Conservation (phyloP, 1,140 invertebrate genomes). For the Anastatus disparis region DNA sequence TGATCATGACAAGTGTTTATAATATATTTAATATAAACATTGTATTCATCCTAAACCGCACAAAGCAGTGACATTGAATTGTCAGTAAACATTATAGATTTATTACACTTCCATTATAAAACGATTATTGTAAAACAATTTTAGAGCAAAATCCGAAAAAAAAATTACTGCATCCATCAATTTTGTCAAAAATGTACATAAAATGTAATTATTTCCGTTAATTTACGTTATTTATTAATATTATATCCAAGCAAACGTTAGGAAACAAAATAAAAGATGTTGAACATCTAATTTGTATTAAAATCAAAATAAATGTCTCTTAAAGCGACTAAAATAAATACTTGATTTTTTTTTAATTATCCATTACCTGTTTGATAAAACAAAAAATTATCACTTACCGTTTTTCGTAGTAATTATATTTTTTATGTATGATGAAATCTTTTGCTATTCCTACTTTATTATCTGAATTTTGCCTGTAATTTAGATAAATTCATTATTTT, state of each 20-base stretch:
- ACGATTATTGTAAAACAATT: not conserved
- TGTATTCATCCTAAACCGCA: not conserved
- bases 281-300: constrained; percentile 15
- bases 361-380: too few relatives aligned
- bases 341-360: too few relatives aligned
- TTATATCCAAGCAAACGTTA: constrained; percentile 2
- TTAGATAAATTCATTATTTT: too few relatives aligned
- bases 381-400: too few relatives aligned
- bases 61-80: not conserved
- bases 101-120: not conserved
- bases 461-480: too few relatives aligned
- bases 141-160: not conserved
- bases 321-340: too few relatives aligned
- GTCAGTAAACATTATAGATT: not conserved
- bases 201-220: constrained; percentile 9
- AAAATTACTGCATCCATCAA: not conserved
- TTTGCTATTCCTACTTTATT: too few relatives aligned
- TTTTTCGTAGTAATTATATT: too few relatives aligned
- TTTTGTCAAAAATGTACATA: constrained; percentile 21
- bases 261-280: not conserved
- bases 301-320: constrained; percentile 23
- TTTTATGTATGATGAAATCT: too few relatives aligned
- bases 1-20: not conserved
- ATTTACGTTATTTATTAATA: constrained; percentile 28
- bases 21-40: not conserved